These are phyloP conservation scores for Cheilosia pagana DNA, from an alignment of 2,888 invertebrate species.

Conservation along the genomic window DNA sequence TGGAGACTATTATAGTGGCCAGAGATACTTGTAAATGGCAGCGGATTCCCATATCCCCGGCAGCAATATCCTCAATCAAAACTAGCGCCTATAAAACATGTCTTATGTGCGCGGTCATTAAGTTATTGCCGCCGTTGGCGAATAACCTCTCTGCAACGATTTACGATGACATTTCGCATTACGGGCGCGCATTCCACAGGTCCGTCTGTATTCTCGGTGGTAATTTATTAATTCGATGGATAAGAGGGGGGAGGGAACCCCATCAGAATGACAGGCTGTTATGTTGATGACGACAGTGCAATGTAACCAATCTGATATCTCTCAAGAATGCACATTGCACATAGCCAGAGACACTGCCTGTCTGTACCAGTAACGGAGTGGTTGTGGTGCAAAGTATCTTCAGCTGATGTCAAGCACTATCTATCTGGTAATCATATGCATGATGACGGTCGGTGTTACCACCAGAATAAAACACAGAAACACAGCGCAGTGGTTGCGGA, in stretches of 20 bases:
- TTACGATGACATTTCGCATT: conserved; percentile 73
- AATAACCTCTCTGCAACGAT: conserved; percentile 57
- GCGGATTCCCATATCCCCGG: conserved; percentile 36
- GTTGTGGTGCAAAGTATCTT: conserved; percentile 51
- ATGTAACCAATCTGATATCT: conserved; percentile 17
- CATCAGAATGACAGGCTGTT: conserved; percentile 17
- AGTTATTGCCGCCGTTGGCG: conserved; percentile 42
- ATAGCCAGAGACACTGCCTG: conserved; percentile 18
- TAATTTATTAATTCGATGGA: conserved; percentile 65
- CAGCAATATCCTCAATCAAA: conserved; percentile 65
- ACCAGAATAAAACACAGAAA: conserved; percentile 12
- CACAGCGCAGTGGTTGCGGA: conserved; percentile 47
- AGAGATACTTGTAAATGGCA: conserved; percentile 49
- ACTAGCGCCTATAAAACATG: conserved; percentile 73
- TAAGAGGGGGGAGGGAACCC: conserved; percentile 8
- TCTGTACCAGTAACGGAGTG: neutral
- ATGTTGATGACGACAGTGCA: conserved; percentile 47
- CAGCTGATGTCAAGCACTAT: conserved; percentile 35
- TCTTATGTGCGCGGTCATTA: conserved; percentile 64
- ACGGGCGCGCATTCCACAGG: conserved; percentile 42
- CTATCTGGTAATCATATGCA: conserved; percentile 29
- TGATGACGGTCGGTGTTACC: conserved; percentile 15
- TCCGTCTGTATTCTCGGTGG: conserved; percentile 24
- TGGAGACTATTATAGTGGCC: conserved; percentile 4
- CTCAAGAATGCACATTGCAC: conserved; percentile 30